Conservation (phyloP, 2,113 vertebrate species). For the Amia ocellicauda region DNA sequence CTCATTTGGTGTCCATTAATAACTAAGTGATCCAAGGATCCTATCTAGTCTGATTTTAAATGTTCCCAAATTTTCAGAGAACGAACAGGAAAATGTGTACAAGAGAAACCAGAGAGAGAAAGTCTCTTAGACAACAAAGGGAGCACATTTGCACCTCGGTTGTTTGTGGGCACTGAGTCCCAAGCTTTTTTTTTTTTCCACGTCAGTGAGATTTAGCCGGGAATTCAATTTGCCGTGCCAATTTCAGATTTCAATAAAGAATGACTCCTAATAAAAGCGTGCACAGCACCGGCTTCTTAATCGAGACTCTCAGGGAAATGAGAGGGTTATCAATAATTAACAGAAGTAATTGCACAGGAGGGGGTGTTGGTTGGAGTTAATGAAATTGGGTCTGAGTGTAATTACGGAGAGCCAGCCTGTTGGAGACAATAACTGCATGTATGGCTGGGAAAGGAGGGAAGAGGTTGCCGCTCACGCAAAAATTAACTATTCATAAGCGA, state of each 20-base stretch:
- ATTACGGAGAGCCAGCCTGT: conserved; percentile 17
- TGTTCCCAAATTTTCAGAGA: too few species aligned
- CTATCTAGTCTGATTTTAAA: too few species aligned
- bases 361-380: conserved; percentile 37
- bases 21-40: too few species aligned
- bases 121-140: too few species aligned
- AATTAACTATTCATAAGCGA: conserved; percentile 9
- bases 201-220: conserved; percentile 37
- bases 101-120: too few species aligned
- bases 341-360: conserved; percentile 30
- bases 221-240: conserved; percentile 37
- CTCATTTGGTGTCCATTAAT: too few species aligned
- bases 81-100: too few species aligned
- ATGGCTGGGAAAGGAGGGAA: not conserved
- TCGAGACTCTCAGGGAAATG: conserved; percentile 27
- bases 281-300: conserved; percentile 25
- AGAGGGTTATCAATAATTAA: conserved; percentile 48
- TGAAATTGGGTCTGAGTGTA: conserved; percentile 28
- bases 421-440: conserved; percentile 1
- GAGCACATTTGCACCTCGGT: too few species aligned
- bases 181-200: conserved; percentile 5
- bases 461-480: too few species aligned
- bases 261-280: conserved; percentile 4
- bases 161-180: too few species aligned
- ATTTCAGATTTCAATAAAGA: conserved; percentile 16